Evolutionary conservation across 2,797 vertebrate species (phyloP).

Genomic region (Pterois miles): DNA sequence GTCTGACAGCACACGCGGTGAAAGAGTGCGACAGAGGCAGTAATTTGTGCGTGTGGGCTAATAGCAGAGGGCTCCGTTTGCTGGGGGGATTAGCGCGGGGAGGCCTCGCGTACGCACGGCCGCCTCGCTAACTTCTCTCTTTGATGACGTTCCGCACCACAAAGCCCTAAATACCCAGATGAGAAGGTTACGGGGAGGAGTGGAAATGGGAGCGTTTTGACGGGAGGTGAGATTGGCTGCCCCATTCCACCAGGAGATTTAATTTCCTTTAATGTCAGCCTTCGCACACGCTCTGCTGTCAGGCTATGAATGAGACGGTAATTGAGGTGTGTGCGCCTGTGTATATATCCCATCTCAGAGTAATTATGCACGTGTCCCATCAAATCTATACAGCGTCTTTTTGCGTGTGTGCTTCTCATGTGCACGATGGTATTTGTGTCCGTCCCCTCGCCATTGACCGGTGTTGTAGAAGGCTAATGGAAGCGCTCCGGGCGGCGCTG

Average conservation of each 20-base stretch:
- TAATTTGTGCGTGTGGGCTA: slow-evolving; percentile 63
- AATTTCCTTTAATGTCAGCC: slow-evolving; percentile 80
- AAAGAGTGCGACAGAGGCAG: slow-evolving; percentile 42
- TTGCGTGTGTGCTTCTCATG: background rate
- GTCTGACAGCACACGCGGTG: slow-evolving; percentile 27
- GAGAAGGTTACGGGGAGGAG: slow-evolving; percentile 74
- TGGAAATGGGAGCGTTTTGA: slow-evolving; percentile 69
- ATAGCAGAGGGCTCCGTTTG: slow-evolving; percentile 65
- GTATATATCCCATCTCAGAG: slow-evolving; percentile 38
- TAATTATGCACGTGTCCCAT: slow-evolving; percentile 53
- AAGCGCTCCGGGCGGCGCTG: slow-evolving; percentile 70
- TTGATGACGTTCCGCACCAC: slow-evolving; percentile 79
- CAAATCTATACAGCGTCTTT: slow-evolving; percentile 13
- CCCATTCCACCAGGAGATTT: slow-evolving; percentile 75
- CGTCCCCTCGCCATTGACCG: slow-evolving; percentile 60
- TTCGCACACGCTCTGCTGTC: slow-evolving; percentile 66
- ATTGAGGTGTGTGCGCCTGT: slow-evolving; percentile 66
- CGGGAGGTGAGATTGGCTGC: slow-evolving; percentile 72
- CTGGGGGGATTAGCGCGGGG: slow-evolving; percentile 70
- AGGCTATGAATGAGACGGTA: slow-evolving; percentile 68
- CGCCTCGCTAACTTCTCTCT: slow-evolving; percentile 70
- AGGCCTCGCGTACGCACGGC: slow-evolving; percentile 63
- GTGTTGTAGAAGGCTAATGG: slow-evolving; percentile 77
- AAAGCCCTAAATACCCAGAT: slow-evolving; percentile 81
- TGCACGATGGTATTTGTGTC: slow-evolving; percentile 21